Conservation (phyloP, 2,797 vertebrate species). For the Holocentrus rufus region DNA sequence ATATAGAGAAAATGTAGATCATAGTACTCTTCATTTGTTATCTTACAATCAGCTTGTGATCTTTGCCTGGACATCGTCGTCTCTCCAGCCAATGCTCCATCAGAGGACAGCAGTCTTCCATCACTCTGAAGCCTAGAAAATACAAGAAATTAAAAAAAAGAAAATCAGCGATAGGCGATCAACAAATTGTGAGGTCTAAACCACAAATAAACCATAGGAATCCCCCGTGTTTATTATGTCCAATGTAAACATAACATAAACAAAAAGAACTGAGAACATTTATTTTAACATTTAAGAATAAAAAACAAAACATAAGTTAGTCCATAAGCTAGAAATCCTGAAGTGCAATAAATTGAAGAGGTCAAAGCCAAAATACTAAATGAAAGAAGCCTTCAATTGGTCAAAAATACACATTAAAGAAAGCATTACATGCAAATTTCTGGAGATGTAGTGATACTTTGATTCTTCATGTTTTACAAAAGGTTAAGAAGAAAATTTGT, state of each 20-base stretch:
- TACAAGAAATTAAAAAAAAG: constrained; percentile 75
- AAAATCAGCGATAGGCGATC: constrained; percentile 75
- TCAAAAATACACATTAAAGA: constrained; percentile 77
- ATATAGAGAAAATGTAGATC: constrained; percentile 82
- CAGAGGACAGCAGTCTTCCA: constrained; percentile 65
- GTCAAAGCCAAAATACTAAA: constrained; percentile 75
- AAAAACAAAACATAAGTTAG: constrained; percentile 78
- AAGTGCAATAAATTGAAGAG: constrained; percentile 83
- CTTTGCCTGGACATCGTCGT: constrained; percentile 86
- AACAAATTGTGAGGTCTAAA: constrained; percentile 1
- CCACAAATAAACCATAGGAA: constrained; percentile 75
- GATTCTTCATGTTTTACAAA: constrained; percentile 74
- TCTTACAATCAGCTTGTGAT: constrained; percentile 69
- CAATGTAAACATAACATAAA: constrained; percentile 76
- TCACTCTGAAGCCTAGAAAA: constrained; percentile 84
- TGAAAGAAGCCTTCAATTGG: constrained; percentile 72
- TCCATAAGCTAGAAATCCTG: constrained; percentile 95
- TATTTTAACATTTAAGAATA: constrained; percentile 86
- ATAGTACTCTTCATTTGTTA: constrained; percentile 68
- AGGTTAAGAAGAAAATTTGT: constrained; percentile 81
- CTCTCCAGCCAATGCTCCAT: constrained; percentile 63
- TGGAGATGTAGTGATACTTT: constrained; percentile 70
- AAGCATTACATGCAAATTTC: constrained; percentile 84
- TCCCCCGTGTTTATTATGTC: constrained; percentile 82
- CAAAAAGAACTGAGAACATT: constrained; percentile 77